These are phyloP conservation scores for Phyllostomus discolor DNA, from an alignment of 2,113 vertebrate genomes.

Conservation along the genomic window DNA sequence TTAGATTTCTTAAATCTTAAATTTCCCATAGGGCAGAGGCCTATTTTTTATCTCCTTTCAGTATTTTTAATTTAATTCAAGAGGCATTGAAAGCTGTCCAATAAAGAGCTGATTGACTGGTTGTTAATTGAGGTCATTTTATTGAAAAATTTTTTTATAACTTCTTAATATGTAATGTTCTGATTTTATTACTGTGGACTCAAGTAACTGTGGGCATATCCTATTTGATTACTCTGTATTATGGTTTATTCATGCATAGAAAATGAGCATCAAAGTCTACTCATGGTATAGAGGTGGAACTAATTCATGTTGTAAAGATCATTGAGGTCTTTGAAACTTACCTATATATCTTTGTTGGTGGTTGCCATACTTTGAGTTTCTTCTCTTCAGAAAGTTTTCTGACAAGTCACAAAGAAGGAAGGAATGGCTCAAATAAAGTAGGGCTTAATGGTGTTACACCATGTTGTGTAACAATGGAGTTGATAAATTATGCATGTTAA, in stretches of 20 bases:
- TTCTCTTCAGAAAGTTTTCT: conserved; percentile 39
- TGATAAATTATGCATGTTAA: neutral
- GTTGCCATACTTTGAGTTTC: conserved; percentile 15
- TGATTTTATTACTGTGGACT: neutral
- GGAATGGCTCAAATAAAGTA: conserved; percentile 18
- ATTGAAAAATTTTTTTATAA: neutral
- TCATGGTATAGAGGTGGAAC: neutral
- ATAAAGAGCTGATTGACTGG: neutral
- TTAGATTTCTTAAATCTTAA: conserved; percentile 31
- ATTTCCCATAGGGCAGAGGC: neutral
- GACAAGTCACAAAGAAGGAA: neutral
- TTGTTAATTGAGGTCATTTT: neutral
- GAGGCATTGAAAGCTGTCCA: conserved; percentile 2
- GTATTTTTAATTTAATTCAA: conserved; percentile 22
- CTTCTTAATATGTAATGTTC: conserved; percentile 14
- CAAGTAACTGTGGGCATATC: neutral
- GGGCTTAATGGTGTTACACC: neutral
- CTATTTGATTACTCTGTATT: neutral
- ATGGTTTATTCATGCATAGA: neutral
- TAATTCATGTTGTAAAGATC: neutral
- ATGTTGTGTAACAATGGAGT: neutral
- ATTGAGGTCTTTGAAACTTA: conserved; percentile 10
- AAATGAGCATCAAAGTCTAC: conserved; percentile 9
- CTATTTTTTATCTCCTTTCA: neutral
- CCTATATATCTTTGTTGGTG: neutral